Conservation (phyloP, 2,888 invertebrate genomes). For the Biston stratarius region DNA sequence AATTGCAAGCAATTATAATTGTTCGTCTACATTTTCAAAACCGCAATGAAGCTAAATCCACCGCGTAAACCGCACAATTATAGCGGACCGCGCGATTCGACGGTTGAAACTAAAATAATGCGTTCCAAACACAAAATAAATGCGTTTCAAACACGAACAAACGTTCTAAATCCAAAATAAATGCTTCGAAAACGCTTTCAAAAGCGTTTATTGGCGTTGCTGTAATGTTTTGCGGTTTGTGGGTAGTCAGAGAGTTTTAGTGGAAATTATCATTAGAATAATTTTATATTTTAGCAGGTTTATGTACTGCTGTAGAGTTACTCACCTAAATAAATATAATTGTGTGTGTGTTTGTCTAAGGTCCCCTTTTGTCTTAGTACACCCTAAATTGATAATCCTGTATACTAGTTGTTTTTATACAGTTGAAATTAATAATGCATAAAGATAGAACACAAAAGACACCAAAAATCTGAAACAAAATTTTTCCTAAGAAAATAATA, state of each 20-base stretch:
- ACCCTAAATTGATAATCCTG: too few relatives aligned
- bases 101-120: slow-evolving; percentile 74
- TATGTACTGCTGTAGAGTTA: too few relatives aligned
- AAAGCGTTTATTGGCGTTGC: slow-evolving; percentile 21
- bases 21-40: slow-evolving; percentile 52
- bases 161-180: slow-evolving; percentile 31
- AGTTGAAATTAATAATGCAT: too few relatives aligned
- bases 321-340: too few relatives aligned
- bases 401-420: too few relatives aligned
- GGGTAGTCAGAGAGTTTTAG: slow-evolving; percentile 15
- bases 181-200: slow-evolving; percentile 22
- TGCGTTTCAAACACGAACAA: slow-evolving; percentile 47
- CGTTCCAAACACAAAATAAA: slow-evolving; percentile 68
- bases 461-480: too few relatives aligned
- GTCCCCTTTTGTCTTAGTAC: too few relatives aligned
- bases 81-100: slow-evolving; percentile 67
- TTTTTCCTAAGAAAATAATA: too few relatives aligned
- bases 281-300: background rate
- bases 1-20: slow-evolving; percentile 29
- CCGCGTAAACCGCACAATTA: slow-evolving; percentile 75
- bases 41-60: slow-evolving; percentile 68
- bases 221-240: slow-evolving; percentile 45
- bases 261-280: background rate
- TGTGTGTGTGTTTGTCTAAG: too few relatives aligned
- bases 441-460: too few relatives aligned